phyloP scores from a whole-genome alignment of 2,888 invertebrate species.

The Ophioninae sp. region DNA sequence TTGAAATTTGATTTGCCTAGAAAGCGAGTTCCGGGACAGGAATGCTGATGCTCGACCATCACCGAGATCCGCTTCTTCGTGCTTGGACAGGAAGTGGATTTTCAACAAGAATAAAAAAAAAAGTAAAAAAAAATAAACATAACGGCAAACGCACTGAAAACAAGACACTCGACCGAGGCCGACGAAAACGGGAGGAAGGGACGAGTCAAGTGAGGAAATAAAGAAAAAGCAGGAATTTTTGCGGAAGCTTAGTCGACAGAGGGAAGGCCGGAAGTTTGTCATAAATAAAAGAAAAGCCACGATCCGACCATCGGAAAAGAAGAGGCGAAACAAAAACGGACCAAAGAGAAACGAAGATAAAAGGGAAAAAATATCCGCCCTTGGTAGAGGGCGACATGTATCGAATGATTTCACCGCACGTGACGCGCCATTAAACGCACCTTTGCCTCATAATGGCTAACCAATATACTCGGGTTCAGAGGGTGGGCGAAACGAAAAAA shows the following conservation, averaged over 20 bases:
- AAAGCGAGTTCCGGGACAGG: conserved; percentile 36
- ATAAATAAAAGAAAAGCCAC: conserved; percentile 68
- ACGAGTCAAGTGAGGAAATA: conserved; percentile 17
- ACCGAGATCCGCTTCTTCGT: conserved; percentile 15
- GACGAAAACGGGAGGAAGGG: conserved; percentile 14
- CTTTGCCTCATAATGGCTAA: conserved; percentile 73
- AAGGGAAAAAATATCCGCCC: conserved; percentile 15
- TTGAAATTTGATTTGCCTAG: conserved; percentile 59
- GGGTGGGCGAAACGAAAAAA: conserved; percentile 3
- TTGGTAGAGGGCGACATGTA: conserved; percentile 67
- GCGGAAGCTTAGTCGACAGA: conserved; percentile 52
- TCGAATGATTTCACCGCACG: conserved; percentile 71
- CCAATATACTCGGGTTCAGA: conserved; percentile 66
- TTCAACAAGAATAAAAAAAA: conserved; percentile 18
- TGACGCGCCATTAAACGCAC: conserved; percentile 73
- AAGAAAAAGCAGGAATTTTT: conserved; percentile 24
- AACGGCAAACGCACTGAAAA: conserved; percentile 13
- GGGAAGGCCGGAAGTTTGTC: conserved; percentile 38
- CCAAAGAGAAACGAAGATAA: conserved; percentile 6
- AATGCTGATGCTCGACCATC: conserved; percentile 45
- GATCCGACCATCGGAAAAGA: conserved; percentile 55
- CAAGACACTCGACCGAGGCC: conserved; percentile 28
- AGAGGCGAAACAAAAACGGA: conserved; percentile 14
- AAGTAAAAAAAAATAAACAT: conserved; percentile 17
- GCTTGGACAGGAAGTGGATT: conserved; percentile 39